phyloP scores from a whole-genome alignment of 2,888 invertebrate genomes.

The Ophion ellenae region DNA sequence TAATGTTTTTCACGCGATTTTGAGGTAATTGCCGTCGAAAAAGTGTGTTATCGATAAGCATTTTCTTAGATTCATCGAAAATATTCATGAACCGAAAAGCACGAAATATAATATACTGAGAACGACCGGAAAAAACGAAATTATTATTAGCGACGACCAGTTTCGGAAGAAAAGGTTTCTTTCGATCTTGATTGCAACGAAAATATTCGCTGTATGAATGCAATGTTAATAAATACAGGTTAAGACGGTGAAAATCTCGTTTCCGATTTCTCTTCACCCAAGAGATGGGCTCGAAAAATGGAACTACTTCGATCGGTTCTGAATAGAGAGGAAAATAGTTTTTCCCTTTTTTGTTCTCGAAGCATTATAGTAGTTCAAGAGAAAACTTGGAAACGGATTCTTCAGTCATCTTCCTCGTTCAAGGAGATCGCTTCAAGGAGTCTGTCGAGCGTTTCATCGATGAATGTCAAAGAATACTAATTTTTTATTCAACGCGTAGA shows the following conservation, averaged over 20 bases:
- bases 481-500: neutral
- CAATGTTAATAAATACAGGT: too few relatives aligned
- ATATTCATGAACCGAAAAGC: slow-evolving; percentile 14
- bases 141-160: neutral
- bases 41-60: neutral
- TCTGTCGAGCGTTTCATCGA: neutral
- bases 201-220: too few relatives aligned
- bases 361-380: neutral
- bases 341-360: too few relatives aligned
- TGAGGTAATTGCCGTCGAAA: neutral
- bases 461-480: neutral
- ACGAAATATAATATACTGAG: neutral
- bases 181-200: too few relatives aligned
- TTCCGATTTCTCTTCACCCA: neutral
- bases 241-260: neutral
- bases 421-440: neutral
- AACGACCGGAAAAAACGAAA: neutral
- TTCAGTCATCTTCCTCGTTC: neutral
- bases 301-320: neutral
- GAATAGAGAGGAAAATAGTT: neutral
- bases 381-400: neutral
- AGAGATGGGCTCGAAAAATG: neutral
- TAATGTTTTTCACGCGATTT: neutral
- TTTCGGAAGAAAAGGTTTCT: neutral
- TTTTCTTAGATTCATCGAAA: slow-evolving; percentile 2